Evolutionary conservation across 2,113 vertebrate species (phyloP).

Genomic region (Passer domesticus): DNA sequence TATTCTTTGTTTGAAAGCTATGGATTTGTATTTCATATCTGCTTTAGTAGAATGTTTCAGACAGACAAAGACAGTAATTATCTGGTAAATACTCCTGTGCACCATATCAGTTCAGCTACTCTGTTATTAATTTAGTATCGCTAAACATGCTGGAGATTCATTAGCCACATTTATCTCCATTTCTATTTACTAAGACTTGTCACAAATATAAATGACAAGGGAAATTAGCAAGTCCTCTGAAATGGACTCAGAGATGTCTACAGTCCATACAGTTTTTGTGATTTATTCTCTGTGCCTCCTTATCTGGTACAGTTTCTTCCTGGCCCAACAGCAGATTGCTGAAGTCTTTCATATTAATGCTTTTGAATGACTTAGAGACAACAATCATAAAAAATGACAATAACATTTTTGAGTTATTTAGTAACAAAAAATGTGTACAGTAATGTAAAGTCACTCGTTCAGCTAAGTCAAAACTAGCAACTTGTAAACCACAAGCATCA

Average conservation of each 20-base stretch:
- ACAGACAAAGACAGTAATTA: neutral
- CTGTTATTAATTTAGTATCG: neutral
- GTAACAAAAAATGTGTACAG: neutral
- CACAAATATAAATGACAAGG: neutral
- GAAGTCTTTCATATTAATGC: neutral
- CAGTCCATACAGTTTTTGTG: neutral
- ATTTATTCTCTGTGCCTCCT: neutral
- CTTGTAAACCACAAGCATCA: neutral
- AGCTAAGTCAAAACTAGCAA: neutral
- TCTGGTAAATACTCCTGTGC: neutral
- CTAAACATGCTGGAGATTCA: neutral
- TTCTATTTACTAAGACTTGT: neutral
- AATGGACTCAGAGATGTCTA: neutral
- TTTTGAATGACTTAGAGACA: neutral
- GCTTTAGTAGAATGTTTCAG: neutral
- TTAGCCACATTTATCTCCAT: neutral
- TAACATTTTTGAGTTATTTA: neutral
- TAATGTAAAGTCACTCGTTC: neutral
- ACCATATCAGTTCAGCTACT: neutral
- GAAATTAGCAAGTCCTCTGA: neutral
- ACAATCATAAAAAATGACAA: neutral
- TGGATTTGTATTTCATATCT: neutral
- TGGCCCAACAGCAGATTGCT: neutral
- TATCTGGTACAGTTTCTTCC: neutral
- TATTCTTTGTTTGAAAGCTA: neutral